Conservation (phyloP, 30 jellyfish, hydroid and myxozoan genomes). For the Pelagia noctiluca region DNA sequence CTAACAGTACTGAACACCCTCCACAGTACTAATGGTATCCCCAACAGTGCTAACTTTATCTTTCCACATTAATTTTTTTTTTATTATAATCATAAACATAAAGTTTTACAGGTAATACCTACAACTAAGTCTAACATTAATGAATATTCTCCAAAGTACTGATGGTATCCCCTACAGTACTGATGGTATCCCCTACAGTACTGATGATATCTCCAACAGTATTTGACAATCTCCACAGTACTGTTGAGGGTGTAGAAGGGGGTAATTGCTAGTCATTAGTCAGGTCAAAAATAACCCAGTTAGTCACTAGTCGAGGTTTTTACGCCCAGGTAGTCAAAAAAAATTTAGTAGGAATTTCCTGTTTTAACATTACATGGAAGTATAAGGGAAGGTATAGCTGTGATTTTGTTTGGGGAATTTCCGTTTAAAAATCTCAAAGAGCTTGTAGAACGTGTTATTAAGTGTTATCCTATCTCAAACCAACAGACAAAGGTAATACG, state of each 20-base stretch:
- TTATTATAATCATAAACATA: too few species aligned
- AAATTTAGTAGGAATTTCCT: background rate
- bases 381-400: background rate
- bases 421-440: background rate
- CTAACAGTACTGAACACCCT: too few species aligned
- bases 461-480: background rate
- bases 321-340: slow-evolving; percentile 5
- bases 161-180: too few species aligned
- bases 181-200: too few species aligned
- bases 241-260: slow-evolving; percentile 10
- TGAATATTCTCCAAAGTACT: too few species aligned
- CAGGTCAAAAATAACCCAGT: slow-evolving; percentile 15
- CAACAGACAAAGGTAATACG: background rate
- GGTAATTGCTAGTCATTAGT: slow-evolving; percentile 7
- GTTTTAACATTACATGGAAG: background rate
- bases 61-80: too few species aligned
- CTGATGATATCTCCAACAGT: too few species aligned
- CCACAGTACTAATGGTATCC: too few species aligned
- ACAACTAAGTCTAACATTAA: too few species aligned
- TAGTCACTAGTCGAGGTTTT: slow-evolving; percentile 32
- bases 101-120: too few species aligned
- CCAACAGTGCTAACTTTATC: too few species aligned
- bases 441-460: background rate
- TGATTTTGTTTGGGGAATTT: background rate
- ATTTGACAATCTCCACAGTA: too few species aligned